Conservation (phyloP, 2,113 vertebrate genomes). For the Ctenodactylus gundi region DNA sequence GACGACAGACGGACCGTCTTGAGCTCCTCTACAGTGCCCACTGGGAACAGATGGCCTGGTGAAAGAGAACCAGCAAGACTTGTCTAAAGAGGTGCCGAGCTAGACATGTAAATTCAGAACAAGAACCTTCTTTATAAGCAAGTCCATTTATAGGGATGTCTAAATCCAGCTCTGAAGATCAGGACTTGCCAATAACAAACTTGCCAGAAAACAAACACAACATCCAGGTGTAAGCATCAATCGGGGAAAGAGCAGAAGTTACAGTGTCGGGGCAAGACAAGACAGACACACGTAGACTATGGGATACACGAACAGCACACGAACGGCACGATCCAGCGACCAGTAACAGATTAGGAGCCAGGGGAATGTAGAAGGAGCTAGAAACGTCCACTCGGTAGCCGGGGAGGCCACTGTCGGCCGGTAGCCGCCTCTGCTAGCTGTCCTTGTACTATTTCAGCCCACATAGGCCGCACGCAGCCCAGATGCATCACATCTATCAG, state of each 20-base stretch:
- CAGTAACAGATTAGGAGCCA: background rate
- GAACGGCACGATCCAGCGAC: background rate
- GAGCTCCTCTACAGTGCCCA: background rate
- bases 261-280: background rate
- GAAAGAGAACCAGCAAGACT: background rate
- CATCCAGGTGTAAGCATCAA: background rate
- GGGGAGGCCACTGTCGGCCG: too few species aligned
- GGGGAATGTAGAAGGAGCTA: background rate
- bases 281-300: background rate
- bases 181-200: background rate
- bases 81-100: background rate
- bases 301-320: background rate
- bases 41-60: background rate
- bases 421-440: background rate
- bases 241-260: background rate
- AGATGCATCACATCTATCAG: background rate
- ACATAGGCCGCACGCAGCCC: background rate
- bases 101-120: background rate
- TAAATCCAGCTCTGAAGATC: background rate
- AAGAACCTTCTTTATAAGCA: background rate
- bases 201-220: background rate
- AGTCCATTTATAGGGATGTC: background rate
- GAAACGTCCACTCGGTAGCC: fast-evolving
- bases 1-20: background rate
- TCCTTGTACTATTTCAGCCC: background rate